These are phyloP conservation scores for Piscicola geometra DNA, from an alignment of 2,888 invertebrate species.

Conservation along the genomic window DNA sequence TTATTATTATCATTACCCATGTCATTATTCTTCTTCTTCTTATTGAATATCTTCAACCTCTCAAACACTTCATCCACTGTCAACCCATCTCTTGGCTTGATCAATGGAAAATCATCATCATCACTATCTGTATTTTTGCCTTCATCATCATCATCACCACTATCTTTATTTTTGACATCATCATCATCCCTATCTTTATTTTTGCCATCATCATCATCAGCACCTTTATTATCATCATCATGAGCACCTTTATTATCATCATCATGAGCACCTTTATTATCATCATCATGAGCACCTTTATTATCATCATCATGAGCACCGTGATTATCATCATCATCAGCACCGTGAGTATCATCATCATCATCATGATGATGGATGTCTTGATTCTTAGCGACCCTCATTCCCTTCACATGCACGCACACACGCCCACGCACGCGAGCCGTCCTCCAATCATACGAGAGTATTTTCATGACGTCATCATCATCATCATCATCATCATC, in stretches of 20 bases:
- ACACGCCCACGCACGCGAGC: too few relatives aligned
- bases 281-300: not conserved
- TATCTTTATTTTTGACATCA: constrained; percentile 32
- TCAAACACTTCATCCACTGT: not conserved
- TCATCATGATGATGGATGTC: too few relatives aligned
- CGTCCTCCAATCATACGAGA: too few relatives aligned
- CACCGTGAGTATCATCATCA: not conserved
- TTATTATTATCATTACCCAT: not conserved
- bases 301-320: constrained; percentile 19
- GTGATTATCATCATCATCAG: not conserved
- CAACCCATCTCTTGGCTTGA: constrained; percentile 21
- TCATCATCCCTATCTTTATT: constrained; percentile 34
- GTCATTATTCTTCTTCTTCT: not conserved
- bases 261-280: not conserved
- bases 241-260: not conserved
- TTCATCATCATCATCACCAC: constrained; percentile 33
- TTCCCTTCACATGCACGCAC: too few relatives aligned
- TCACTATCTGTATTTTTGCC: constrained; percentile 16
- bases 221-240: constrained; percentile 26
- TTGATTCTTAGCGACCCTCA: too few relatives aligned
- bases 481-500: too few relatives aligned
- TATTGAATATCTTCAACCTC: not conserved
- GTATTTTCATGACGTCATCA: too few relatives aligned
- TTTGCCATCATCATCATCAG: constrained; percentile 33
- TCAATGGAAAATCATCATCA: constrained; percentile 1